Conservation (phyloP, 2,113 vertebrate species). For the Saguinus imperator region DNA sequence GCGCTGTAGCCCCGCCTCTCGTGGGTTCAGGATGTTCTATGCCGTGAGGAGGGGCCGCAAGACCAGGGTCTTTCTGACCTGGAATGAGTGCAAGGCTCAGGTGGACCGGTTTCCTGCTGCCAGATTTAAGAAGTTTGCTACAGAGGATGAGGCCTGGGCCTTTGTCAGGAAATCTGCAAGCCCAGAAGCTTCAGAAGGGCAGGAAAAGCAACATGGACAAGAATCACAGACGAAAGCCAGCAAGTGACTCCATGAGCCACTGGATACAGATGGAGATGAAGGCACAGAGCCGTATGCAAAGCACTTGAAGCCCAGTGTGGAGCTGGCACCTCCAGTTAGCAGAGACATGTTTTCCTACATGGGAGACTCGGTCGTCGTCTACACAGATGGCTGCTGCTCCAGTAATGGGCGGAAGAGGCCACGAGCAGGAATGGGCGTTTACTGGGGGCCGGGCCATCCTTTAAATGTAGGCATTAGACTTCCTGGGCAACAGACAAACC, state of each 20-base stretch:
- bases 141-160: too few species aligned
- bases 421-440: conserved; percentile 94
- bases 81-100: too few species aligned
- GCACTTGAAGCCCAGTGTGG: conserved; percentile 70
- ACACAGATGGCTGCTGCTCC: conserved; percentile 95
- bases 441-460: conserved; percentile 93
- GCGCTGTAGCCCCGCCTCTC: too few species aligned
- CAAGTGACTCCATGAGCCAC: conserved; percentile 75
- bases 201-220: background rate
- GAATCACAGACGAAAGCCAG: background rate
- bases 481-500: conserved; percentile 94
- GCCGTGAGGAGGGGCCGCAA: too few species aligned
- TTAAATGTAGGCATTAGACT: conserved; percentile 93
- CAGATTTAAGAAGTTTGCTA: too few species aligned
- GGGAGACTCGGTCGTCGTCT: conserved; percentile 93
- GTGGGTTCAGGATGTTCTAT: too few species aligned
- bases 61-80: too few species aligned
- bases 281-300: conserved; percentile 74
- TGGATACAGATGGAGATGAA: background rate
- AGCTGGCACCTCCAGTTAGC: background rate
- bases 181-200: background rate
- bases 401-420: conserved; percentile 88
- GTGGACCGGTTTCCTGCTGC: too few species aligned
- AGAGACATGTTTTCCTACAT: conserved; percentile 88
- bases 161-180: too few species aligned